Evolutionary conservation across 2,113 vertebrate species (phyloP), one percentile per base, ranked within the genome.

Genomic region (Chaetorhynchus papuensis): DNA sequence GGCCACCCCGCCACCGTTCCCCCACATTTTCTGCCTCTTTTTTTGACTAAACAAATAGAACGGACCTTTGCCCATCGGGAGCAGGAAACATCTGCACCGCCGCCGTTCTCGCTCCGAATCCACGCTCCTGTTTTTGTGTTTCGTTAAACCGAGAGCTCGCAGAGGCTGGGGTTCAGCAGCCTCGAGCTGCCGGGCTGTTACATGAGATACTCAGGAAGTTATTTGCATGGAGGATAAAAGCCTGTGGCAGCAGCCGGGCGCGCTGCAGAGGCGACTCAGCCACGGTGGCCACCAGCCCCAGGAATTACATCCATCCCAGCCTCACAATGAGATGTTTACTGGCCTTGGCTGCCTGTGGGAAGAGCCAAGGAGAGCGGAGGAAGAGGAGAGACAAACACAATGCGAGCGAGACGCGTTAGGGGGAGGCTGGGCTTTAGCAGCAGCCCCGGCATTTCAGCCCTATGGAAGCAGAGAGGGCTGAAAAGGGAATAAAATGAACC

Each of bases 261-360:
- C 8, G 88, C 86, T 57, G 86, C 87, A 95, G 66, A 49, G 74
- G 83, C 45, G 11, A 91, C 63, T 21, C 68, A 44, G 87, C 52
- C 68, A 1, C 85, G 11, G 93, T 57, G 31, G 39, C 65, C 94
- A 61, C 79, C 63, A 4, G 63, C 90, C 72, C 75, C 3, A 90
- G 93, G 84, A 95, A 71, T 42, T 61, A 27, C 83, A 74, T 37
- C 54, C 45, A n/a, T 3, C 61, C 50, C 94, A 63, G 90, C 89
- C 24, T 64, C 91, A 93, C 95, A 91, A 96, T 94, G 96, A 89
- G 87, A 47, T 96, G 96, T 96, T 97, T 91, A 93, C 91, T 52
- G 83, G 75, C 93, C 93, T 81, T 12, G 95, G 85, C 71, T 79
- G 96, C 90, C 91, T 54, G 87, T 59, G 94, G 89, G 88, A 92